phyloP scores from a whole-genome alignment of 2,797 vertebrate genomes.

The Notolabrus celidotus region DNA sequence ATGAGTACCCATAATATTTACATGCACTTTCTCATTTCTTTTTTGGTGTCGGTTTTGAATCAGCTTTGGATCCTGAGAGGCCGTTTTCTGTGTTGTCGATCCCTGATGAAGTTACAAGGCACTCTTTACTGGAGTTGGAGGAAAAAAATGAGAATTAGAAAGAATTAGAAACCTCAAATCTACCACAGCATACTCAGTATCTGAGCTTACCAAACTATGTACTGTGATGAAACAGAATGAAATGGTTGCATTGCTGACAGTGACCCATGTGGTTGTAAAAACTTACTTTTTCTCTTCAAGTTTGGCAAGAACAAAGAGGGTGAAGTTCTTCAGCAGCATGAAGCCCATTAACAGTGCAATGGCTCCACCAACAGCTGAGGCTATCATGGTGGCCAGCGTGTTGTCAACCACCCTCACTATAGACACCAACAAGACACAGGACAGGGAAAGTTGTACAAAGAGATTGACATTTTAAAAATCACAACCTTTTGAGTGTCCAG shows the following conservation, averaged over 20 bases:
- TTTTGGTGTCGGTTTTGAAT: constrained; percentile 92
- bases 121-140: constrained; percentile 90
- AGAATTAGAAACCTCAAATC: constrained; percentile 1
- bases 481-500: no score
- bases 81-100: constrained; percentile 98
- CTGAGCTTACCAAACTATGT: not conserved
- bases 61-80: constrained; percentile 92
- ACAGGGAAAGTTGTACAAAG: not conserved
- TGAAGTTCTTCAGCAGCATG: constrained; percentile 93
- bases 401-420: constrained; percentile 94
- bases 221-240: constrained; percentile 36
- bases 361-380: constrained; percentile 89
- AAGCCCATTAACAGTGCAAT: constrained; percentile 91
- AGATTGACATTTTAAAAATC: no score
- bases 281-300: constrained; percentile 95
- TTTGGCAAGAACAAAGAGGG: constrained; percentile 91
- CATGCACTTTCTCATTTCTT: constrained; percentile 85
- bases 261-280: not conserved
- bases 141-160: constrained; percentile 31
- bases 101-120: constrained; percentile 95
- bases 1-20: constrained; percentile 55
- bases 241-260: constrained; percentile 11
- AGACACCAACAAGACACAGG: constrained; percentile 24
- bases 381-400: constrained; percentile 91
- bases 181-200: constrained; percentile 11